Conservation (phyloP, 2,113 vertebrate species). For the Scytalopus superciliaris region DNA sequence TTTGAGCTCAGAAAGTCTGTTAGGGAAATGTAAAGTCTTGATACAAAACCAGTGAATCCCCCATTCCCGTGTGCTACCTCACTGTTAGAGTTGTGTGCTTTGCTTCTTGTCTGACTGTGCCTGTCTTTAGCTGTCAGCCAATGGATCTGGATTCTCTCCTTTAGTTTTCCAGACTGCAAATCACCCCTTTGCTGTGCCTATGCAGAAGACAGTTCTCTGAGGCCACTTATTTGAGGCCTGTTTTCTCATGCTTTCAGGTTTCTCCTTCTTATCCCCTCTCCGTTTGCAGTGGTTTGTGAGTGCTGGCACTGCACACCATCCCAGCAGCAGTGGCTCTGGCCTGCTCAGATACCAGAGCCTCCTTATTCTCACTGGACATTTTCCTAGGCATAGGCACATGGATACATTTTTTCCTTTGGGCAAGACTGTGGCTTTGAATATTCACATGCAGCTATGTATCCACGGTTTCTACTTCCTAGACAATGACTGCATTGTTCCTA, state of each 20-base stretch:
- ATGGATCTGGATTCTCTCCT: background rate
- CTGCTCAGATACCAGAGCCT: background rate
- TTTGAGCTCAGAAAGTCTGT: background rate
- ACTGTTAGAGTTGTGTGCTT: background rate
- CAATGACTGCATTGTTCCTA: rapidly evolving
- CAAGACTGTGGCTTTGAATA: background rate
- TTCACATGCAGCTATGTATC: background rate
- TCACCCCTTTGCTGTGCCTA: background rate
- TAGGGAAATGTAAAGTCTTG: background rate
- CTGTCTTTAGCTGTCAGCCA: background rate
- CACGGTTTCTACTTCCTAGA: background rate
- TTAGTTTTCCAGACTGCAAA: background rate
- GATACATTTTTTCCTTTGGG: background rate
- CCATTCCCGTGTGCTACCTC: background rate
- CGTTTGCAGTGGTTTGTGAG: rapidly evolving
- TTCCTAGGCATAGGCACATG: background rate
- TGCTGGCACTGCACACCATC: background rate
- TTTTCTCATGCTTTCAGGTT: background rate
- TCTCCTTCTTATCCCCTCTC: background rate
- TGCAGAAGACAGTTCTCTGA: background rate
- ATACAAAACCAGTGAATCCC: background rate
- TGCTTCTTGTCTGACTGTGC: background rate
- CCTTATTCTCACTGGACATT: background rate
- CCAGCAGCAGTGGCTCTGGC: background rate
- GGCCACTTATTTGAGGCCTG: background rate